These are phyloP conservation scores for Montipora efflorescens DNA, from an alignment of 64 coral and sea anemone species.

Conservation along the genomic window DNA sequence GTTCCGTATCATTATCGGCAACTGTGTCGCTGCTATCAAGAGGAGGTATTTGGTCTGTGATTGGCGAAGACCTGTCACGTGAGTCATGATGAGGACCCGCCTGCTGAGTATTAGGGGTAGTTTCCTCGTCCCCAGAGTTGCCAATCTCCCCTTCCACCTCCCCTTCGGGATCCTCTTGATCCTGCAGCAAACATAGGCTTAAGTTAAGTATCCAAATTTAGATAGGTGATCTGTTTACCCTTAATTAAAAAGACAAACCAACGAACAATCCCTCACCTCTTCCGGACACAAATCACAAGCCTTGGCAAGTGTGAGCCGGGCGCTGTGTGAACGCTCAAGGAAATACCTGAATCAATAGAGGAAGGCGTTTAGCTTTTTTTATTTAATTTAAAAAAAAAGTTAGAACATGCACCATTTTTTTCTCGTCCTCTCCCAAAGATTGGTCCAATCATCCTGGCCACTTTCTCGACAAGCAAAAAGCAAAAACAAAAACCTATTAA, in stretches of 20 bases:
- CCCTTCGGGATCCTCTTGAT: conserved; percentile 33
- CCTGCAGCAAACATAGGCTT: background rate
- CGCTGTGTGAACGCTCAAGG: conserved; percentile 97
- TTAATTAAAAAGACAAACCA: background rate
- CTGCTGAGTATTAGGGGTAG: conserved; percentile 1
- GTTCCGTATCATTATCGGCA: conserved; percentile 4
- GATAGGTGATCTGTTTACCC: too few relatives aligned
- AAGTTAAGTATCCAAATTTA: background rate
- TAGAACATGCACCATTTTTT: too few relatives aligned
- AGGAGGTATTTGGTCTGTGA: conserved; percentile 32
- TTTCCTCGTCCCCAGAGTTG: conserved; percentile 32
- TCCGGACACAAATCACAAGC: conserved; percentile 98
- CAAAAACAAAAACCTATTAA: background rate
- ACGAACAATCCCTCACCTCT: conserved; percentile 57
- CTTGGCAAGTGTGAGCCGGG: conserved; percentile 94
- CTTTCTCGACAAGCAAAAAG: background rate
- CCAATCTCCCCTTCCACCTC: conserved; percentile 46
- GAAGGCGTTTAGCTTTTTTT: background rate
- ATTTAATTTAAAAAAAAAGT: background rate
- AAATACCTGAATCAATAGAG: conserved; percentile 76
- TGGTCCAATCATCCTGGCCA: background rate
- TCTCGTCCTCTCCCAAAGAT: background rate
- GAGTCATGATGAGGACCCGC: conserved; percentile 18
- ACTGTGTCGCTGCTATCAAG: conserved; percentile 27
- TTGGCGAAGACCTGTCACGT: conserved; percentile 17